phyloP scores from a whole-genome alignment of 2,113 vertebrate genomes.

The Pygoscelis antarcticus region DNA sequence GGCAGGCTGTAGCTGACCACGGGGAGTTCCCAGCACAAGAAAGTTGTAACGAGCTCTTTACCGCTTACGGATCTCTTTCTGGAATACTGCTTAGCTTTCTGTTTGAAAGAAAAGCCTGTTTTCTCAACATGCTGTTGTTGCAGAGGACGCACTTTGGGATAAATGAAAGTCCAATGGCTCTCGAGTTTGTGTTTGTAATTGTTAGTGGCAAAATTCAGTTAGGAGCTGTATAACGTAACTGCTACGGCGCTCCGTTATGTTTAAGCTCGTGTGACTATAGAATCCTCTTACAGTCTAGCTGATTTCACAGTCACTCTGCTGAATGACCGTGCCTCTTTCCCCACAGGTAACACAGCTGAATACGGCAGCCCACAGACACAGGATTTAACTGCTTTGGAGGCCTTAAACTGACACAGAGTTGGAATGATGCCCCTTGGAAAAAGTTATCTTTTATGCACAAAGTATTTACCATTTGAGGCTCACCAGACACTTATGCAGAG shows the following conservation, averaged over 20 bases:
- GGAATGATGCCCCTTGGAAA: not conserved
- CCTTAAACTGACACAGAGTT: not conserved
- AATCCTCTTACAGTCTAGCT: slow-evolving; percentile 3
- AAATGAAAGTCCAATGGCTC: not conserved
- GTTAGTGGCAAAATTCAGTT: not conserved
- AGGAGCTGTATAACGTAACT: not conserved
- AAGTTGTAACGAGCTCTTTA: not conserved
- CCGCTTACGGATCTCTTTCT: not conserved
- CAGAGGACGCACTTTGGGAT: not conserved
- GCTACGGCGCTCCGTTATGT: not conserved
- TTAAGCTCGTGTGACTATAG: slow-evolving; percentile 18
- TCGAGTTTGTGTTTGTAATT: not conserved
- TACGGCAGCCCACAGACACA: not conserved
- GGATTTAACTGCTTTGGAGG: not conserved
- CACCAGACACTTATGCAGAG: not conserved
- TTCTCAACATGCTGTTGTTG: not conserved
- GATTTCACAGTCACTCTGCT: not conserved
- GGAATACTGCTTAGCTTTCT: not conserved
- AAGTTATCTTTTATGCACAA: slow-evolving; percentile 36
- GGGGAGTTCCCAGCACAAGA: not conserved
- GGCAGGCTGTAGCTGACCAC: not conserved
- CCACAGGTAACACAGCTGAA: not conserved
- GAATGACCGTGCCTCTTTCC: not conserved
- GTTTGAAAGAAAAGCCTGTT: not conserved
- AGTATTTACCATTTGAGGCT: slow-evolving; percentile 53